Evolutionary conservation across 2,888 invertebrate genomes (phyloP), one percentile per base, ranked within the genome.

Genomic region (Drosophila peninsularis): DNA sequence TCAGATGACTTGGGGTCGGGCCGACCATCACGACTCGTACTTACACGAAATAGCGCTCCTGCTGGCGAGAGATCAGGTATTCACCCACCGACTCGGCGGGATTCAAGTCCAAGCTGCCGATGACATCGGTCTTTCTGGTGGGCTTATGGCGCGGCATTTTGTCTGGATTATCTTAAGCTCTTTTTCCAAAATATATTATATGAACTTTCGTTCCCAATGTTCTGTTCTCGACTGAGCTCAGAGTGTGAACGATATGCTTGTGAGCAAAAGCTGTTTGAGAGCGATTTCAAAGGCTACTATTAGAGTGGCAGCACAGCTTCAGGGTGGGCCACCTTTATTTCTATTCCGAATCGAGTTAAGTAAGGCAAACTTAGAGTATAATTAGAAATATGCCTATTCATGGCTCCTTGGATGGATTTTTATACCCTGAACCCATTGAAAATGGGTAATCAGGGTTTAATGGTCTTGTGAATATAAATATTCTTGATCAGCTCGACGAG

Each of bases 71-170:
- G 56, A 90, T 80, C 4, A 90, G 64, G 42, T 81, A 92, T 52
- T 91, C 90, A 4, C 89, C 90, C 3, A 91, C 85, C 1, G 90
- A 89, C 21, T 90, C 74, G 75, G 91, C 92, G 0, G 92, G 92
- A 50, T 72, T 90, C 21, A 92, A 74, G 60, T 92, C 92, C 71
- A 92, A 82, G 45, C 83, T 81, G 5, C 92, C 92, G 54, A 92
- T 91, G 27, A 91, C 89, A 80, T 92, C 92, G 45, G 92, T 82
- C 74, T 90, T 90, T 0, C 78, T 69, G 5, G 92, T 92, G 1
- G 92, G 92, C 75, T 89, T 90, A 3, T 64, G 80, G 10, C 91
- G 92, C 32, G 92, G 91, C 92, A 92, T 92, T 55, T 44, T 78
- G 19, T 5, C 0, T 3, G 9, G 14, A 49, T 21, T 37, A 41